These are phyloP conservation scores for Agrypnia vestita DNA, from an alignment of 1,140 invertebrate species.

Conservation along the genomic window DNA sequence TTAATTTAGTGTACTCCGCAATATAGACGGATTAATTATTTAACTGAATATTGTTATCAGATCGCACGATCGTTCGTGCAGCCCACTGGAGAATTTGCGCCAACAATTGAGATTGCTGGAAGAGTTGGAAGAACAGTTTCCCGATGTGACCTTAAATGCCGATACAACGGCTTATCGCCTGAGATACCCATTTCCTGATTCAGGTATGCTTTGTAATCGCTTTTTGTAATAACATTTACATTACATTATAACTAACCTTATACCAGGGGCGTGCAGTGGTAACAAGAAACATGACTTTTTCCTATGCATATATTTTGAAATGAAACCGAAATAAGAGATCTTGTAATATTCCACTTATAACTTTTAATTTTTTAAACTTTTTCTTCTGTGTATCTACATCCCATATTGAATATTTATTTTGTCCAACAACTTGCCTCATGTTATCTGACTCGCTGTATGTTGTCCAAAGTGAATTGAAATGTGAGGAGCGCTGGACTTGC, in stretches of 20 bases:
- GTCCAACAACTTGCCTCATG: too few relatives aligned
- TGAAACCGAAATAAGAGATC: too few relatives aligned
- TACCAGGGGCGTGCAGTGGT: too few relatives aligned
- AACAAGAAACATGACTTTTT: too few relatives aligned
- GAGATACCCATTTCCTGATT: constrained; percentile 82
- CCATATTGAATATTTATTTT: too few relatives aligned
- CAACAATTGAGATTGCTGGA: constrained; percentile 85
- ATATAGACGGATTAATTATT: not conserved
- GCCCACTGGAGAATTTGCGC: constrained; percentile 83
- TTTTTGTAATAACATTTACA: too few relatives aligned
- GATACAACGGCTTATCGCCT: constrained; percentile 83
- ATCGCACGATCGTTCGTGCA: constrained; percentile 73
- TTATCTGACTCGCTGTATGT: too few relatives aligned
- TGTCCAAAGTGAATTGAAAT: too few relatives aligned
- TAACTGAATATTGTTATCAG: not conserved
- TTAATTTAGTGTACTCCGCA: not conserved
- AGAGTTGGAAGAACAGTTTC: constrained; percentile 85
- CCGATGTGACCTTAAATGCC: constrained; percentile 74
- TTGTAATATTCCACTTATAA: not conserved
- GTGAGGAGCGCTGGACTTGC: too few relatives aligned
- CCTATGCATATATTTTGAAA: too few relatives aligned
- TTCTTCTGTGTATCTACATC: too few relatives aligned
- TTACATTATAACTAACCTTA: too few relatives aligned
- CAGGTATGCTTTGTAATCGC: constrained; percentile 69
- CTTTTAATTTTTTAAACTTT: not conserved